Evolutionary conservation across 1,140 invertebrate genomes (phyloP).

Genomic region (Drosophila littoralis): DNA sequence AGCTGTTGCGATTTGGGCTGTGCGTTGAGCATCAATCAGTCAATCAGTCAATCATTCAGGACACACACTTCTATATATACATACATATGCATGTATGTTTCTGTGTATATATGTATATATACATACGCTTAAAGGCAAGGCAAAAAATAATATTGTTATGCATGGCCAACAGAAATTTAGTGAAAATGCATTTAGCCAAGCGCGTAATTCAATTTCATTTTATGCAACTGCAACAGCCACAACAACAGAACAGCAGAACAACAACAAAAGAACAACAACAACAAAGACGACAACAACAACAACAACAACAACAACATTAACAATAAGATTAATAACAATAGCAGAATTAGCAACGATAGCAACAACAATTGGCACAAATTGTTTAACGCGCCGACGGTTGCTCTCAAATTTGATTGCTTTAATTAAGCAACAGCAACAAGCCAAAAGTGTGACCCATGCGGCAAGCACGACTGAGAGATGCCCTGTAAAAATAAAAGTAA

Average conservation of each 20-base stretch:
- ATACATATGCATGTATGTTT: conserved; percentile 7
- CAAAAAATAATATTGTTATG: conserved; percentile 36
- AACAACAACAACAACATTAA: conserved; percentile 30
- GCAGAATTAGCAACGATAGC: conserved; percentile 40
- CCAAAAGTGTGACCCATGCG: neutral
- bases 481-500: conserved; percentile 35
- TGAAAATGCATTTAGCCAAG: conserved; percentile 77
- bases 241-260: conserved; percentile 14
- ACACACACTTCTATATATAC: neutral
- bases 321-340: conserved; percentile 37
- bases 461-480: neutral
- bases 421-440: conserved; percentile 61
- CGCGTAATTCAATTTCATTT: conserved; percentile 79
- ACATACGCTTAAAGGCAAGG: too few relatives aligned
- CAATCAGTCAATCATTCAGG: too few relatives aligned
- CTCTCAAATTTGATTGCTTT: conserved; percentile 71
- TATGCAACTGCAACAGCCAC: conserved; percentile 39
- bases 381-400: conserved; percentile 48
- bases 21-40: too few relatives aligned
- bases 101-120: neutral
- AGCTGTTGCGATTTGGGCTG: too few relatives aligned
- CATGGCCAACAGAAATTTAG: conserved; percentile 65
- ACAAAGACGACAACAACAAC: conserved; percentile 45
- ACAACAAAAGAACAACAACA: conserved; percentile 33
- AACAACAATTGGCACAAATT: conserved; percentile 70